A percentile compares a stretch with the other conserved stretches of the same genome.
phyloP scores from a whole-genome alignment of 2,888 invertebrate species.

The Cosmopolites sordidus region DNA sequence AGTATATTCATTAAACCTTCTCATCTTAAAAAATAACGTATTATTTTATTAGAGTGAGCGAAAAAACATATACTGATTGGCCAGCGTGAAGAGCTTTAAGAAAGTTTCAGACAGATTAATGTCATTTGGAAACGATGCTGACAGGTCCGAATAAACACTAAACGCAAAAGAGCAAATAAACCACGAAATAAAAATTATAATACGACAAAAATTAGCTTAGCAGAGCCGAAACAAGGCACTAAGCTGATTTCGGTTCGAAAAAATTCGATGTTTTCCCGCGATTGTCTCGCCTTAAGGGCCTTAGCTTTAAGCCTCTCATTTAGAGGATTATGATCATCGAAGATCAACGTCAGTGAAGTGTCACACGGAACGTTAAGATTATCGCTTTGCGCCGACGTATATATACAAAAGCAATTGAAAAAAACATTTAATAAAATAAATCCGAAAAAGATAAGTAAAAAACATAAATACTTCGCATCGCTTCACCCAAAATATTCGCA shows the following conservation, averaged over 20 bases:
- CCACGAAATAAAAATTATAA: background rate
- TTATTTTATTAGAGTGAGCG: too few relatives aligned
- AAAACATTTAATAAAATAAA: too few relatives aligned
- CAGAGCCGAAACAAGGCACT: background rate
- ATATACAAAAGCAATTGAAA: too few relatives aligned
- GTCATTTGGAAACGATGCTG: background rate
- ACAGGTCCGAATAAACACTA: background rate
- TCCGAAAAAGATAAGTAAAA: too few relatives aligned
- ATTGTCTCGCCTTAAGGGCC: conserved; percentile 20
- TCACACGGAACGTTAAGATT: conserved; percentile 12
- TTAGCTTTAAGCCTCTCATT: conserved; percentile 21
- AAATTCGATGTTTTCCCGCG: conserved; percentile 17
- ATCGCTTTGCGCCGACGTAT: too few relatives aligned
- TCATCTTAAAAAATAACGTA: too few relatives aligned
- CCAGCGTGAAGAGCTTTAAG: too few relatives aligned
- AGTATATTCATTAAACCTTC: too few relatives aligned
- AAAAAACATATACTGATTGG: too few relatives aligned
- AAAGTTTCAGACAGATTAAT: too few relatives aligned
- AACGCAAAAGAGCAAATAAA: background rate
- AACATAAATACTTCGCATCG: too few relatives aligned
- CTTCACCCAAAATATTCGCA: too few relatives aligned
- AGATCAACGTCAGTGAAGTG: conserved; percentile 21
- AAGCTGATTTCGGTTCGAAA: conserved; percentile 4
- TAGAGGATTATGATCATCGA: conserved; percentile 20
- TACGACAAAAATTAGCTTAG: conserved; percentile 2